Conservation (phyloP, 2,113 vertebrate genomes). For the Macquaria ambigua region DNA sequence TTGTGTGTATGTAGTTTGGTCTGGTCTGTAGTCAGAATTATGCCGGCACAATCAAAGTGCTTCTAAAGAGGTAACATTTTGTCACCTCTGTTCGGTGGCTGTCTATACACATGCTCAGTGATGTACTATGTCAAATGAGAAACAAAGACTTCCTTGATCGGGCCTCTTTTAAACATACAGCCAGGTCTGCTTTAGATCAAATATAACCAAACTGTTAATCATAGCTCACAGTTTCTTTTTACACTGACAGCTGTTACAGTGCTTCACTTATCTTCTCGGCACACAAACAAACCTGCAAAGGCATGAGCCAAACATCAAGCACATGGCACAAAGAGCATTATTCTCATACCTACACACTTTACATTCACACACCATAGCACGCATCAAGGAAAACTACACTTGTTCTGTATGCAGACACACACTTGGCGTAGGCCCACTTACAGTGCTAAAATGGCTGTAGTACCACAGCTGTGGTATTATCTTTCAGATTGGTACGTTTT, state of each 20-base stretch:
- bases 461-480: background rate
- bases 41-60: background rate
- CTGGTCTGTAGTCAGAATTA: background rate
- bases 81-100: background rate
- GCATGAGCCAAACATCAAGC: slow-evolving; percentile 1
- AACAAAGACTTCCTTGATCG: background rate
- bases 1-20: background rate
- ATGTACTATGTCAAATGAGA: no score
- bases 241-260: background rate
- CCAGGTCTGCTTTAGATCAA: background rate
- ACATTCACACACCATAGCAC: background rate
- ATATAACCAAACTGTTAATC: slow-evolving; percentile 6
- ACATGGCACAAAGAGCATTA: background rate
- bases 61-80: background rate
- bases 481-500: slow-evolving; percentile 32
- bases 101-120: no score
- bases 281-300: slow-evolving; percentile 25
- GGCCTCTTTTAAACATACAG: background rate
- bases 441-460: background rate
- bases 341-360: background rate
- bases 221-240: background rate
- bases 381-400: slow-evolving; percentile 9
- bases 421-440: background rate
- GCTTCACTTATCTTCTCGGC: slow-evolving; percentile 6
- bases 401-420: background rate